A percentile compares a stretch with the other conserved stretches of the same genome.
Conservation (phyloP, 2,797 vertebrate species). For the Molossus alvarezi region DNA sequence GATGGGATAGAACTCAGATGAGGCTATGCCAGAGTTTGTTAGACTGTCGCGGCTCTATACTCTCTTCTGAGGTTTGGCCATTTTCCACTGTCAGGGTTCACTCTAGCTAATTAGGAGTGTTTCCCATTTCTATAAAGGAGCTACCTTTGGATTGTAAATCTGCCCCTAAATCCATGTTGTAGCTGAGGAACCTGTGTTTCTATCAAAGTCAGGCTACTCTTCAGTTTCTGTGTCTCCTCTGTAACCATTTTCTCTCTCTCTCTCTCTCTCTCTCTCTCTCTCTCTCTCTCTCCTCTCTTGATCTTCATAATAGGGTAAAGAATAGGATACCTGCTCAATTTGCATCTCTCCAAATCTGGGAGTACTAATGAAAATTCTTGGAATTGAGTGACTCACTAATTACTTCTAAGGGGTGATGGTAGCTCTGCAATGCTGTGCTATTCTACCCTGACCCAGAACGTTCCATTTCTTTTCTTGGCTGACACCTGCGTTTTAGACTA, state of each 20-base stretch:
- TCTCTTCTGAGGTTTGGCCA: not conserved
- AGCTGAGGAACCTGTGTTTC: not conserved
- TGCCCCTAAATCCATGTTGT: not conserved
- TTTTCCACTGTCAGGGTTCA: not conserved
- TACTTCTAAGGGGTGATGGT: constrained; percentile 2
- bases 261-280: too few species aligned
- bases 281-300: not conserved
- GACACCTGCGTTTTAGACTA: not conserved
- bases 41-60: not conserved
- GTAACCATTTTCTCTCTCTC: not conserved
- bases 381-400: not conserved
- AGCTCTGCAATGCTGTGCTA: not conserved
- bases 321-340: not conserved
- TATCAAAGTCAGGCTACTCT: not conserved
- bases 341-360: not conserved
- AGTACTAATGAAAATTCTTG: not conserved
- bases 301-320: not conserved
- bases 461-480: not conserved
- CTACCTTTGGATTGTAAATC: not conserved
- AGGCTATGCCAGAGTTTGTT: not conserved
- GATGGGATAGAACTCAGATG: not conserved
- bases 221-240: not conserved
- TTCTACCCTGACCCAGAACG: not conserved
- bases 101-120: not conserved
- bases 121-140: not conserved